Evolutionary conservation across 2,113 vertebrate species (phyloP).

Genomic region (Dipodomys spectabilis): DNA sequence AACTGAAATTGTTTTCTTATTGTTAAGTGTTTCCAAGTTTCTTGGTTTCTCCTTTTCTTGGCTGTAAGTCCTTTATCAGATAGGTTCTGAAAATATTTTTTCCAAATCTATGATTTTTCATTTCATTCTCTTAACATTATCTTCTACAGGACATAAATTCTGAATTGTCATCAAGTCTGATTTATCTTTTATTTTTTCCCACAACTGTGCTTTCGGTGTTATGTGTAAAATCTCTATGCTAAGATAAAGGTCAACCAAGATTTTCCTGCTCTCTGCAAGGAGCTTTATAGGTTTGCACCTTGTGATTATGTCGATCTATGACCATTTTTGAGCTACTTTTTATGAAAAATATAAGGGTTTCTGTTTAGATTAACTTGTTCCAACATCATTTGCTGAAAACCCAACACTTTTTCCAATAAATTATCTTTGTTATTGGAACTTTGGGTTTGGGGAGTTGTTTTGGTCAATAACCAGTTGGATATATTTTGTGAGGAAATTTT

Average conservation of each 20-base stretch:
- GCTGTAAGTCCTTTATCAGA: background rate
- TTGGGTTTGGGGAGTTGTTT: no score
- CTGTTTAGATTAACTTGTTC: no score
- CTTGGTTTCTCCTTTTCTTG: background rate
- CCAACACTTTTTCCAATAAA: no score
- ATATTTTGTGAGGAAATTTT: no score
- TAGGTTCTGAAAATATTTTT: conserved; percentile 37
- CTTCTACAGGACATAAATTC: background rate
- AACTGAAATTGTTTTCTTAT: no score
- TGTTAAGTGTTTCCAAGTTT: background rate
- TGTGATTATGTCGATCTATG: no score
- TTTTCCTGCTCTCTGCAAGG: background rate
- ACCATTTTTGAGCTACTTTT: no score
- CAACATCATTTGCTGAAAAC: no score
- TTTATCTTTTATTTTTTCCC: background rate
- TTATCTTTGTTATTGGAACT: no score
- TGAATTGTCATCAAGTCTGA: background rate
- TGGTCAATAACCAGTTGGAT: no score
- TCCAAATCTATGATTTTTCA: background rate
- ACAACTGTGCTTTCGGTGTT: background rate
- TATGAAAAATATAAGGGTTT: no score
- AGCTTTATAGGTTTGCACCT: background rate
- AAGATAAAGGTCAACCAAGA: background rate
- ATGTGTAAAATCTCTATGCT: background rate
- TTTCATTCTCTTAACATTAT: background rate